phyloP scores from a whole-genome alignment of 1,140 invertebrate species.

The Streblospio benedicti region DNA sequence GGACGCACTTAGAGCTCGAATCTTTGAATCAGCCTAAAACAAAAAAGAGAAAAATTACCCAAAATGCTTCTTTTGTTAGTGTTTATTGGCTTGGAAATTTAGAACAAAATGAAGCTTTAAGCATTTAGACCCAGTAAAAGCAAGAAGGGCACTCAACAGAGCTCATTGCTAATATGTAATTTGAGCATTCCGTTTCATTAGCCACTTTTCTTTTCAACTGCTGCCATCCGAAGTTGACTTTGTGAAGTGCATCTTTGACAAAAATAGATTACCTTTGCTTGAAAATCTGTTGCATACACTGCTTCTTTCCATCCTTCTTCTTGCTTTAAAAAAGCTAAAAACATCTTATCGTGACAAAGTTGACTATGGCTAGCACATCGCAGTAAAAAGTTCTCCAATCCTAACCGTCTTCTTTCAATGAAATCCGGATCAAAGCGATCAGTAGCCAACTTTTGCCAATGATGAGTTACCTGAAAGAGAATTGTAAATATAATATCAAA shows the following conservation, averaged over 20 bases:
- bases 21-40: constrained; percentile 63
- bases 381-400: constrained; percentile 71
- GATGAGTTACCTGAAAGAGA: constrained; percentile 54
- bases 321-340: constrained; percentile 64
- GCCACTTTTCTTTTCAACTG: no score
- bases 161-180: no score
- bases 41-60: constrained; percentile 41
- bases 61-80: no score
- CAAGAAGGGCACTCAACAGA: no score
- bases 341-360: constrained; percentile 66
- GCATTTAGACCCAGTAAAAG: no score
- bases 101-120: no score
- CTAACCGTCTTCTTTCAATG: constrained; percentile 67
- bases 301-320: constrained; percentile 66
- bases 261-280: constrained; percentile 59
- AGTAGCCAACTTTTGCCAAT: constrained; percentile 67
- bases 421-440: constrained; percentile 80
- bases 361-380: constrained; percentile 65
- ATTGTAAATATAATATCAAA: background rate
- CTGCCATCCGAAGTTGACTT: no score
- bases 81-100: background rate
- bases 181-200: no score
- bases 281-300: constrained; percentile 55
- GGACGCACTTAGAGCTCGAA: constrained; percentile 65
- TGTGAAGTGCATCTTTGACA: no score